Base-by-base conservation (phyloP, 2,888 invertebrate genomes). In the Ormyrus rosae region DNA sequence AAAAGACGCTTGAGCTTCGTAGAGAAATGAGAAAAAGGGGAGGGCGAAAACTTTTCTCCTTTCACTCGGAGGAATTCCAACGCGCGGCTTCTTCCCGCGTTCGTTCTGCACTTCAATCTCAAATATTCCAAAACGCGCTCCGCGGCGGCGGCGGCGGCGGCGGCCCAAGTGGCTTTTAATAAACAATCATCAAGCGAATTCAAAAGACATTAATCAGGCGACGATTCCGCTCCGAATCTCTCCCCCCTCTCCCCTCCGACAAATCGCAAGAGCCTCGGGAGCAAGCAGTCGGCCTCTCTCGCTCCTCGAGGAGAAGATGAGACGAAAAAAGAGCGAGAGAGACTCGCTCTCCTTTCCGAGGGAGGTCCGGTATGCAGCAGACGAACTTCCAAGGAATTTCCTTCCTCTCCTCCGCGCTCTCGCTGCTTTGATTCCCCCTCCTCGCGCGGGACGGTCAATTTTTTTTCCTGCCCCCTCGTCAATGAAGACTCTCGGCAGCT, bases 331-430 rank as follows among this genome's bases (percentile, higher is more conserved):
- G 48, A 69, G 69, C 6, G 56, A 61, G 79, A 48, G 56, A 34
- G 34, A 34, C 34, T 34, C 34, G 34, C 34, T 51, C 68, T 78
- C 64, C 69, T 73, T 73, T 73, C 68, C 77, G 58, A 73, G 69
- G 80, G 81, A 81, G 77, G 77, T 77, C 81, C 73, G 81, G 81
- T 81, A 81, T 81, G 77, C 73, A 68, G 56, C 81, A 81, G 81
- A 81, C 81, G 77, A 81, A 81, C 77, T 81, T 81, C 81, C 77
- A 73, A 81, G 78, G 81, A 81, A 81, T 81, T 81, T 75, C 80
- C 75, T 80, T 61, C 65, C 70, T 67, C 71, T 58, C 73, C 73
- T 63, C 68, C 10, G 53, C 46, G 58, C 53, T 48, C 64, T 13
- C 55, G 10, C 46, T 48, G 53, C 63, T 76, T 46, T 63, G 61